phyloP scores from a whole-genome alignment of 2,797 vertebrate genomes.

The Pterois miles region DNA sequence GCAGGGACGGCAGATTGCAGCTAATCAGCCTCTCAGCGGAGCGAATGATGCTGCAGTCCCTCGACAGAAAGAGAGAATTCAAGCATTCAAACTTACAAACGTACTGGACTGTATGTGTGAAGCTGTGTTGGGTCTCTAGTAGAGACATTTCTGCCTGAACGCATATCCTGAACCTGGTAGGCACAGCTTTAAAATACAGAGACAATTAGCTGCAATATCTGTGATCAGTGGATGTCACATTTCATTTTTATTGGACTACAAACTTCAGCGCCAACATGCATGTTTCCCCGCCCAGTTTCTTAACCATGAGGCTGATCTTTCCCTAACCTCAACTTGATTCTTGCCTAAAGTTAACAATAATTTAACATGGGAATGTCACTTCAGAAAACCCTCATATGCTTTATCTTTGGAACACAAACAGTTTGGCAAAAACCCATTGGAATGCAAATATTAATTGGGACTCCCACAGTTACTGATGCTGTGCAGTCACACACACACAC shows the following conservation, averaged over 20 bases:
- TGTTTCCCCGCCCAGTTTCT: background rate
- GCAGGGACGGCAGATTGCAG: background rate
- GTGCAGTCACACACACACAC: background rate
- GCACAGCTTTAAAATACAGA: background rate
- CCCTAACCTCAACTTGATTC: background rate
- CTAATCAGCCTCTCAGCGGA: background rate
- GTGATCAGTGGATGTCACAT: background rate
- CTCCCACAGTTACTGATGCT: background rate
- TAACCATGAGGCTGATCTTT: background rate
- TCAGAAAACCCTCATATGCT: background rate
- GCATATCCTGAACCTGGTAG: background rate
- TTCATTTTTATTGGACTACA: background rate
- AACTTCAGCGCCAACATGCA: background rate
- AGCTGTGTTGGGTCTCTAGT: background rate
- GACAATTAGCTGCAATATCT: background rate
- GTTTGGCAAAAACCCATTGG: background rate
- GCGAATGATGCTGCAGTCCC: background rate
- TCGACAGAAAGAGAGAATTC: background rate
- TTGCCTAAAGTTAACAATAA: background rate
- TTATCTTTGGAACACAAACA: background rate
- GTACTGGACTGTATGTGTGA: background rate
- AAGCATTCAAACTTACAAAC: background rate
- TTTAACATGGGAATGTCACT: background rate
- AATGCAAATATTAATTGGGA: background rate
- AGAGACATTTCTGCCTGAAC: background rate